These are phyloP conservation scores for Buceros bicornis DNA, from an alignment of 2,797 vertebrate genomes.

Conservation along the genomic window DNA sequence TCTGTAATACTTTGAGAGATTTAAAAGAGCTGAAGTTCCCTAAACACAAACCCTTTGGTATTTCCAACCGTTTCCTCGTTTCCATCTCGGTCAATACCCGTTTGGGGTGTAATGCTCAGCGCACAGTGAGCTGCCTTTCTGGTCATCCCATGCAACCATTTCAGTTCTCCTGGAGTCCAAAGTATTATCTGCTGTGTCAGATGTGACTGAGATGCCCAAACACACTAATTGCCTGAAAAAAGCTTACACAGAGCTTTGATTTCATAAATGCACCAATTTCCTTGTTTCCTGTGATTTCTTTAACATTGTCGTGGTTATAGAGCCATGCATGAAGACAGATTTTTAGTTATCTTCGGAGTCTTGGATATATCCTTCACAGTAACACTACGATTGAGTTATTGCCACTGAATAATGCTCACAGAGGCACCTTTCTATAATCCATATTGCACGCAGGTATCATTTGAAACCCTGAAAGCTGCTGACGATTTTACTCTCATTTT, in stretches of 20 bases:
- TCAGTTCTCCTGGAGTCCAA: not conserved
- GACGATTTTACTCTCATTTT: not conserved
- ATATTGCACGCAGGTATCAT: not conserved
- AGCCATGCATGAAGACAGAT: not conserved
- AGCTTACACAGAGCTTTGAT: slow-evolving; percentile 3
- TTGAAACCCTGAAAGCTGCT: not conserved
- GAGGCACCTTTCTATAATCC: not conserved
- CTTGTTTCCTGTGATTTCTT: not conserved
- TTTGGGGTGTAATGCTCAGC: not conserved
- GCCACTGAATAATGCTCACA: not conserved
- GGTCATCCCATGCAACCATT: not conserved
- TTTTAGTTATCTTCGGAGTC: not conserved
- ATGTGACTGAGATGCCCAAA: not conserved
- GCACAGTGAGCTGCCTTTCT: not conserved
- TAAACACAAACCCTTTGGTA: slow-evolving; percentile 14
- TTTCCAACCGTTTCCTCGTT: not conserved
- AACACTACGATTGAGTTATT: not conserved
- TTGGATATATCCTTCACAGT: not conserved
- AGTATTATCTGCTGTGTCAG: slow-evolving; percentile 15
- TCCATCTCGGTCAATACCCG: slow-evolving; percentile 40
- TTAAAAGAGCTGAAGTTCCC: slow-evolving; percentile 22
- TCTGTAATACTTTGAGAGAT: not conserved
- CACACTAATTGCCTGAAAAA: not conserved
- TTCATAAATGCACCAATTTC: not conserved
- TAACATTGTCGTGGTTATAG: not conserved